Conservation (phyloP, 2,113 vertebrate species). For the Motacilla tschutschensis region DNA sequence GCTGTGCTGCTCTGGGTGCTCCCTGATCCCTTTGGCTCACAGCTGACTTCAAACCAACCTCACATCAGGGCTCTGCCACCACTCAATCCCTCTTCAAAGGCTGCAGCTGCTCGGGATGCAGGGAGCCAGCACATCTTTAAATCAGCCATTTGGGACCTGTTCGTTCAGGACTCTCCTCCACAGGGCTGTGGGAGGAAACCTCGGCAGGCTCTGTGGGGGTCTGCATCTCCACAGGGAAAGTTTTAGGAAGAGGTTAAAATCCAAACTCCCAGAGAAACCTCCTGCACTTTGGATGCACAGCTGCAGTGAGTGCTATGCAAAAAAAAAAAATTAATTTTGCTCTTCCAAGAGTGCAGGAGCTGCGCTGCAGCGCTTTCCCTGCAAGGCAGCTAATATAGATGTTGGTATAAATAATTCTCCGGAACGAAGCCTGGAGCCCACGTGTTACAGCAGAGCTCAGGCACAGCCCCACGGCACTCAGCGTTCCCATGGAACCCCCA, state of each 20-base stretch:
- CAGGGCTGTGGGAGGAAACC: not conserved
- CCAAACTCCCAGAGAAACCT: not conserved
- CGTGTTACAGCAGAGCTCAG: not conserved
- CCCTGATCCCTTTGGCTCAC: not conserved
- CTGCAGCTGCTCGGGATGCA: not conserved
- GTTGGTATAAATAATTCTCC: constrained; percentile 29
- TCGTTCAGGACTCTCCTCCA: not conserved
- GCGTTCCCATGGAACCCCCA: not conserved
- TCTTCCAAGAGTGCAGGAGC: not conserved
- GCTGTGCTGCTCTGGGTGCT: not conserved
- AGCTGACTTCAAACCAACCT: not conserved
- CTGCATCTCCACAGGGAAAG: not conserved
- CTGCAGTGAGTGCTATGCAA: rapidly evolving
- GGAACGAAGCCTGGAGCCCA: not conserved
- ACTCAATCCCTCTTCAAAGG: not conserved
- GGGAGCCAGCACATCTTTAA: not conserved
- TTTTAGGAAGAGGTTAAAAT: not conserved
- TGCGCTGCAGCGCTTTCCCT: not conserved
- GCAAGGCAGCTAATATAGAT: not conserved
- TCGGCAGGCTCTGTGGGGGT: rapidly evolving
- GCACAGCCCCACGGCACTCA: not conserved
- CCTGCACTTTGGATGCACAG: not conserved
- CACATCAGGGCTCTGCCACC: not conserved
- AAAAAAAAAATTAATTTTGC: not conserved
- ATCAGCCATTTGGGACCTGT: not conserved